phyloP scores from a whole-genome alignment of 2,888 invertebrate species.

The Peribatodes rhomboidaria region DNA sequence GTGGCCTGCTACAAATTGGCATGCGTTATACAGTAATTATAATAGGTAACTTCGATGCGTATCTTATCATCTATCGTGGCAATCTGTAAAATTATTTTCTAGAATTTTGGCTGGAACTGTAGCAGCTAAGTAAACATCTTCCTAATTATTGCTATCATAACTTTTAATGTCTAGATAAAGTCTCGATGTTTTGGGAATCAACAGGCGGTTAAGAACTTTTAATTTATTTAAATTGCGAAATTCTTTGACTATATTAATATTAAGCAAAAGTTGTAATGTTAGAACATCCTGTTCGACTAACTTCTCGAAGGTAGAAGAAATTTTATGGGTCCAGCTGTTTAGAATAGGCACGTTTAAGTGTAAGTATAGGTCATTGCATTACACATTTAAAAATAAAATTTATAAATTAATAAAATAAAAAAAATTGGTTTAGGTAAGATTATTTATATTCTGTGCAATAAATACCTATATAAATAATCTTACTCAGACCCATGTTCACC shows the following conservation, averaged over 20 bases:
- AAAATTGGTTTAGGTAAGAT: too few species aligned
- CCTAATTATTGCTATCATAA: constrained; percentile 25
- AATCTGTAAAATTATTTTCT: not conserved
- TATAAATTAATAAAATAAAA: too few species aligned
- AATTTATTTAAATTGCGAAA: constrained; percentile 42
- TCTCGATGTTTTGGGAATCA: constrained; percentile 5
- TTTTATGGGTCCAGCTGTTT: constrained; percentile 10
- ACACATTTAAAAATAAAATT: too few species aligned
- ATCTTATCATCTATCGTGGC: too few species aligned
- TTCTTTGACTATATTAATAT: constrained; percentile 41
- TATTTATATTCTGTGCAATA: too few species aligned
- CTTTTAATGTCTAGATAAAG: constrained; percentile 31
- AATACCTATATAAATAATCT: too few species aligned
- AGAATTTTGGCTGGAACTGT: not conserved
- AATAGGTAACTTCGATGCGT: too few species aligned
- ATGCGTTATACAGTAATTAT: too few species aligned
- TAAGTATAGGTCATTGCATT: too few species aligned
- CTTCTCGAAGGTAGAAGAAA: constrained; percentile 26
- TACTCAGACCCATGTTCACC: too few species aligned
- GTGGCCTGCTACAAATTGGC: too few species aligned
- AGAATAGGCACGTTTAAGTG: not conserved
- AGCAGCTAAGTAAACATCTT: constrained; percentile 11
- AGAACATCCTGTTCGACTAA: constrained; percentile 40
- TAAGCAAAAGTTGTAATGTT: constrained; percentile 30
- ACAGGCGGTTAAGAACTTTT: constrained; percentile 14